These are phyloP conservation scores for Limenitis camilla DNA, from an alignment of 2,888 invertebrate genomes.

Conservation along the genomic window DNA sequence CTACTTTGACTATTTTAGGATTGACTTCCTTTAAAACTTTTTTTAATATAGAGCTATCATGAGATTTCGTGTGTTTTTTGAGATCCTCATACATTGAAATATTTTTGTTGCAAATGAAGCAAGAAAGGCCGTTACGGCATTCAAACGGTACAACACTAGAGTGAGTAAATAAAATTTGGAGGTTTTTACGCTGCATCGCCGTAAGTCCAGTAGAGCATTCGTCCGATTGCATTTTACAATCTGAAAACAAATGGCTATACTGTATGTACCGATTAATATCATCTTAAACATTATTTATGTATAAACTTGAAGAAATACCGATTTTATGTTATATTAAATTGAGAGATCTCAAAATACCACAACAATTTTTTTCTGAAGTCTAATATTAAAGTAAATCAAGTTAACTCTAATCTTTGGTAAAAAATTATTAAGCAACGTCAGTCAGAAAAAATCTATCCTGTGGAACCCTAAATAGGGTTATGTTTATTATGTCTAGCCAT, in stretches of 20 bases:
- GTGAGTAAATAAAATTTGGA: constrained; percentile 31
- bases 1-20: constrained; percentile 26
- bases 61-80: constrained; percentile 31
- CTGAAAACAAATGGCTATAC: constrained; percentile 36
- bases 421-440: neutral
- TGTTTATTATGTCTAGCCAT: constrained; percentile 59
- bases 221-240: constrained; percentile 28
- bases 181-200: constrained; percentile 30
- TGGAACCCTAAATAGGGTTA: constrained; percentile 32
- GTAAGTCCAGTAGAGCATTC: constrained; percentile 23
- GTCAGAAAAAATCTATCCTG: too few relatives aligned
- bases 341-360: too few relatives aligned
- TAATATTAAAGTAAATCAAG: too few relatives aligned
- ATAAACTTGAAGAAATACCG: neutral
- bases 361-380: too few relatives aligned
- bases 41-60: constrained; percentile 21
- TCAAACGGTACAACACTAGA: constrained; percentile 34
- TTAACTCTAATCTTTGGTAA: constrained; percentile 6
- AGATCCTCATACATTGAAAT: constrained; percentile 25
- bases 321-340: neutral
- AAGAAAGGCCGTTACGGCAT: constrained; percentile 28
- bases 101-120: constrained; percentile 30
- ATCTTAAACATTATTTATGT: neutral
- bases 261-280: constrained; percentile 17
- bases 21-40: constrained; percentile 6